Conservation (phyloP, 2,797 vertebrate genomes). For the Bovichtus diacanthus region DNA sequence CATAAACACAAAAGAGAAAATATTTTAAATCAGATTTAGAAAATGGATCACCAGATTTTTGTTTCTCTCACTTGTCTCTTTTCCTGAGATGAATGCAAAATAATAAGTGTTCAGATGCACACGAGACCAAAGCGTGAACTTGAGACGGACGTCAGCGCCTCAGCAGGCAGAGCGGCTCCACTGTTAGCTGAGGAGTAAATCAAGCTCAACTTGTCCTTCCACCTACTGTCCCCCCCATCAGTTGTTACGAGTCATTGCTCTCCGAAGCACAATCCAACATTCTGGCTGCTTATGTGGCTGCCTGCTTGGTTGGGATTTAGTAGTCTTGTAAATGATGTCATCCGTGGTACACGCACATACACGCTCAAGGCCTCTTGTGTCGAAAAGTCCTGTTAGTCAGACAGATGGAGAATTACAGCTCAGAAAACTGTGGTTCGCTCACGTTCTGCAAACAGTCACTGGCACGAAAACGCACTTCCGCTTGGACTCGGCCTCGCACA, state of each 20-base stretch:
- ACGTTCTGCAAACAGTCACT: conserved; percentile 20
- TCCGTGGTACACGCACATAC: conserved; percentile 28
- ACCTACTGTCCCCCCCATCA: conserved; percentile 64
- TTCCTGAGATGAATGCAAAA: conserved; percentile 7
- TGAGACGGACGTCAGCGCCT: conserved; percentile 27
- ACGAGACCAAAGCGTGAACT: conserved; percentile 7
- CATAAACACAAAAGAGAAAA: too few species aligned
- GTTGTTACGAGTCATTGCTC: conserved; percentile 73
- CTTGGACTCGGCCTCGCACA: neutral
- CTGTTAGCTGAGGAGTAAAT: conserved; percentile 60
- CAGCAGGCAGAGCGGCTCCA: conserved; percentile 19
- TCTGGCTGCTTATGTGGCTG: conserved; percentile 65
- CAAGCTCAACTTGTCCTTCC: conserved; percentile 72
- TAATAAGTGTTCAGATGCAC: neutral
- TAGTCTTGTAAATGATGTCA: conserved; percentile 72
- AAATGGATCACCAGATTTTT: too few species aligned
- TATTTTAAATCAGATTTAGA: too few species aligned
- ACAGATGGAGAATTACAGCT: conserved; percentile 64
- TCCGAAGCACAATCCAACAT: conserved; percentile 63
- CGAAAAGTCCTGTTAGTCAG: conserved; percentile 52
- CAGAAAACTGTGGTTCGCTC: conserved; percentile 43
- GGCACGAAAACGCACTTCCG: neutral
- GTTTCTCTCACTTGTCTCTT: neutral
- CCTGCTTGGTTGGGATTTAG: conserved; percentile 67
- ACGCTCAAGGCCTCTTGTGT: conserved; percentile 63